These are phyloP conservation scores for Habropoda laboriosa DNA, from an alignment of 1,140 invertebrate genomes.

Conservation along the genomic window DNA sequence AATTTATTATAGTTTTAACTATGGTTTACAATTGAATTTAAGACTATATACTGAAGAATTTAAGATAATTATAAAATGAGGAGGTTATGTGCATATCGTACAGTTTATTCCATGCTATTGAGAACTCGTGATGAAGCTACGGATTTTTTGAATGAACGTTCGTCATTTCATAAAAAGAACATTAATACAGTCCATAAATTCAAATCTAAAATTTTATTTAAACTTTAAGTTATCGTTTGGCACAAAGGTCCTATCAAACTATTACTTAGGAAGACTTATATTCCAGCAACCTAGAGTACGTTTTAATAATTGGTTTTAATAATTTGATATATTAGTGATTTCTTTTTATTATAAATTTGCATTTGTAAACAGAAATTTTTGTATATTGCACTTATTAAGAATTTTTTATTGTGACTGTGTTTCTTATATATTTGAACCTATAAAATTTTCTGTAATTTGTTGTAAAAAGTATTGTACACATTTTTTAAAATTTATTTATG, in stretches of 20 bases:
- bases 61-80: background rate
- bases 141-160: background rate
- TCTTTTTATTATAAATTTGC: background rate
- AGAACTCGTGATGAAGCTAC: background rate
- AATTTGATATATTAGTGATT: background rate
- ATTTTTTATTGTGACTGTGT: background rate
- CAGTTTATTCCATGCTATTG: conserved; percentile 10
- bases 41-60: too few relatives aligned
- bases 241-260: background rate
- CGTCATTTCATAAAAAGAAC: background rate
- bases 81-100: conserved; percentile 54
- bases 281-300: conserved; percentile 20
- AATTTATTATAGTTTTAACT: background rate
- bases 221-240: background rate
- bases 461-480: background rate
- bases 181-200: background rate
- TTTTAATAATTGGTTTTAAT: conserved; percentile 13
- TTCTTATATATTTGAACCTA: background rate
- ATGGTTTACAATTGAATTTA: background rate
- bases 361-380: background rate
- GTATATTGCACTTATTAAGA: background rate
- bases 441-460: background rate
- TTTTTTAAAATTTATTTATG: background rate
- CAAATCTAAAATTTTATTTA: background rate
- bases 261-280: background rate